Evolutionary conservation across 2,888 invertebrate genomes (phyloP).

Genomic region (Dromius quadrimaculatus): DNA sequence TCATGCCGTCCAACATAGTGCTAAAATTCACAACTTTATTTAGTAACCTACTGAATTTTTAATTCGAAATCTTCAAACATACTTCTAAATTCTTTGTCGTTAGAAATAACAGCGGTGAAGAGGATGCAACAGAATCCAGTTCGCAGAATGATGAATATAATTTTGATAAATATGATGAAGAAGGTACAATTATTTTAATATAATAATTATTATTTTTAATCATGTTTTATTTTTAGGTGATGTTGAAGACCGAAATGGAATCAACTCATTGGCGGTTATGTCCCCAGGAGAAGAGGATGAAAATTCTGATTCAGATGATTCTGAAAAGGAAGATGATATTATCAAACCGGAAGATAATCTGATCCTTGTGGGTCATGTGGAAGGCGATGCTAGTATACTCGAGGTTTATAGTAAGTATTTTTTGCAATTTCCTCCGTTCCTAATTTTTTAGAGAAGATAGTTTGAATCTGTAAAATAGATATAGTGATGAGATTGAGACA

Average conservation of each 20-base stretch:
- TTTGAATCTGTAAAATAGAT: too few relatives aligned
- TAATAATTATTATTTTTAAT: conserved; percentile 15
- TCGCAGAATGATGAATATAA: conserved; percentile 74
- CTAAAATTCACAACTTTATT: too few relatives aligned
- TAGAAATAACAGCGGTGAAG: conserved; percentile 53
- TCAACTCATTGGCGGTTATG: conserved; percentile 71
- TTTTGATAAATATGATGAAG: conserved; percentile 81
- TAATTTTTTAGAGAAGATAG: too few relatives aligned
- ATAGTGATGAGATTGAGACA: conserved; percentile 30
- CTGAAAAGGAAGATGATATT: conserved; percentile 90
- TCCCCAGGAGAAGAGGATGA: conserved; percentile 67
- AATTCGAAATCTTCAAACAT: too few relatives aligned
- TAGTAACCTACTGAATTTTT: conserved; percentile 19
- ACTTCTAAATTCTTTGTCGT: too few relatives aligned
- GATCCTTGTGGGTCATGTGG: conserved; percentile 86
- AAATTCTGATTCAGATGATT: conserved; percentile 71
- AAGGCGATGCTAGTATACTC: conserved; percentile 86
- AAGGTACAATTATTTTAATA: conserved; percentile 66
- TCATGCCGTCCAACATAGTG: too few relatives aligned
- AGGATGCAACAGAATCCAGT: conserved; percentile 58
- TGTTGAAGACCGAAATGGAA: conserved; percentile 67
- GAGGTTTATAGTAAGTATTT: conserved; percentile 89
- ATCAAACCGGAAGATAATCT: conserved; percentile 92
- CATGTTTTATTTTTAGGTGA: conserved; percentile 57
- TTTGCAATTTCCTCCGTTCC: too few relatives aligned